These are phyloP conservation scores for Stichodactyla mertensii DNA, from an alignment of 64 coral and sea anemone genomes.

Conservation along the genomic window DNA sequence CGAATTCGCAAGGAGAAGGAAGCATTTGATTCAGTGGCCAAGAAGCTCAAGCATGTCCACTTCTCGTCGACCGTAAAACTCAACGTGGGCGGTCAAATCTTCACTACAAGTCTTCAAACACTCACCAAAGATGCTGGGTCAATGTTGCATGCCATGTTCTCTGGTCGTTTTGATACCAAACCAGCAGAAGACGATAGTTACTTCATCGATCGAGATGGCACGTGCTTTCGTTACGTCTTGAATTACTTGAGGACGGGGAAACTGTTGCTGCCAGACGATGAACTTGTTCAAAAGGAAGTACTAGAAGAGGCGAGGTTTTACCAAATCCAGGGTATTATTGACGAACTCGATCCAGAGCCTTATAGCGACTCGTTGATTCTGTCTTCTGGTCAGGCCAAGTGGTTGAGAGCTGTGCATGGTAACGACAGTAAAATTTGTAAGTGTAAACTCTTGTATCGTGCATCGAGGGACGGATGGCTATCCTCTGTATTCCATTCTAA, in stretches of 20 bases:
- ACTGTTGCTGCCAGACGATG: slow-evolving; percentile 7
- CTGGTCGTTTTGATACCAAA: slow-evolving; percentile 1
- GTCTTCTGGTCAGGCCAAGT: background rate
- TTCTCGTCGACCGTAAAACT: background rate
- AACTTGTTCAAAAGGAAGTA: background rate
- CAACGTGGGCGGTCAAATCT: slow-evolving; percentile 21
- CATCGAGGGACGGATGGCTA: too few relatives aligned
- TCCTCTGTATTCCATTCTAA: too few relatives aligned
- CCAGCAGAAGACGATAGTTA: too few relatives aligned
- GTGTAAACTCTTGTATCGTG: too few relatives aligned
- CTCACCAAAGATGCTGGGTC: too few relatives aligned
- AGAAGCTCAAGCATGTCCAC: slow-evolving; percentile 14
- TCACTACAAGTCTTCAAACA: slow-evolving; percentile 3
- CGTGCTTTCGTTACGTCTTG: slow-evolving; percentile 35
- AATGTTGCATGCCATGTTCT: background rate
- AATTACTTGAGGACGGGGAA: slow-evolving; percentile 28
- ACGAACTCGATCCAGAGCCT: background rate
- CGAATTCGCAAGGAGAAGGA: slow-evolving; percentile 33
- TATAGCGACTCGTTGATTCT: background rate
- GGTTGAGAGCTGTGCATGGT: background rate
- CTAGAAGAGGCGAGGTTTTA: slow-evolving; percentile 20
- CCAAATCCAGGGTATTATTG: slow-evolving; percentile 25
- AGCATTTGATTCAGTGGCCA: slow-evolving; percentile 14
- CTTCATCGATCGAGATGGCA: slow-evolving; percentile 34
- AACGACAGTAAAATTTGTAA: too few relatives aligned